phyloP scores from a whole-genome alignment of 2,797 vertebrate genomes.

The Holocentrus rufus region DNA sequence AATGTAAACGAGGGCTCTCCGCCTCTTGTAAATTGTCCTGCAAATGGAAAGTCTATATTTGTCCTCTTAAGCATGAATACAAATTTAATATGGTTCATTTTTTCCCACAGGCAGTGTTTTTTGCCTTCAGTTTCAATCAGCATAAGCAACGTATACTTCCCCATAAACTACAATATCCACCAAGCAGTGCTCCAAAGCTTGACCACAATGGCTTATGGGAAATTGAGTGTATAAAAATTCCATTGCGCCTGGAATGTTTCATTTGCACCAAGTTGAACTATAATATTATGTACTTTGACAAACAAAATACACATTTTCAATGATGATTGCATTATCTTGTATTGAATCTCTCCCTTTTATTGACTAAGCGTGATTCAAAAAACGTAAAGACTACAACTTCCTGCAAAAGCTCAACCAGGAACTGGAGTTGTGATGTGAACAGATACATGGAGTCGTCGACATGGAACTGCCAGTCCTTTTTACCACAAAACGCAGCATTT shows the following conservation, averaged over 20 bases:
- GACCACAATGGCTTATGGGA: constrained; percentile 47
- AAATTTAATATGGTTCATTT: background rate
- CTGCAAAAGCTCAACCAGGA: constrained; percentile 60
- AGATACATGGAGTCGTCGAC: constrained; percentile 51
- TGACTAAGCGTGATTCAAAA: accelerated
- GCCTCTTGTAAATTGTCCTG: background rate
- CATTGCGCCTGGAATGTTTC: accelerated
- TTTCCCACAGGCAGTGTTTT: background rate
- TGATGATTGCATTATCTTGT: accelerated
- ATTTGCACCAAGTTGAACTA: accelerated
- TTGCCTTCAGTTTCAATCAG: background rate
- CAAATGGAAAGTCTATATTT: background rate
- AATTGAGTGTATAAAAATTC: constrained; percentile 21
- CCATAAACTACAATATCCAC: constrained; percentile 59
- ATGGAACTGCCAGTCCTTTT: constrained; percentile 54
- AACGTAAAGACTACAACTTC: constrained; percentile 68
- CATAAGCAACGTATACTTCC: background rate
- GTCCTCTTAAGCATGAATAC: background rate
- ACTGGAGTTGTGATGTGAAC: constrained; percentile 54
- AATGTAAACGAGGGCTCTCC: background rate
- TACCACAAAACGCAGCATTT: constrained; percentile 34
- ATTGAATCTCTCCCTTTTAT: accelerated
- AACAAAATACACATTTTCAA: background rate
- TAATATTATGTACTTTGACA: background rate
- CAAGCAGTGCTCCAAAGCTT: background rate